These are phyloP conservation scores for Peromyscus polionotus DNA, from an alignment of 2,113 vertebrate genomes.

Conservation along the genomic window DNA sequence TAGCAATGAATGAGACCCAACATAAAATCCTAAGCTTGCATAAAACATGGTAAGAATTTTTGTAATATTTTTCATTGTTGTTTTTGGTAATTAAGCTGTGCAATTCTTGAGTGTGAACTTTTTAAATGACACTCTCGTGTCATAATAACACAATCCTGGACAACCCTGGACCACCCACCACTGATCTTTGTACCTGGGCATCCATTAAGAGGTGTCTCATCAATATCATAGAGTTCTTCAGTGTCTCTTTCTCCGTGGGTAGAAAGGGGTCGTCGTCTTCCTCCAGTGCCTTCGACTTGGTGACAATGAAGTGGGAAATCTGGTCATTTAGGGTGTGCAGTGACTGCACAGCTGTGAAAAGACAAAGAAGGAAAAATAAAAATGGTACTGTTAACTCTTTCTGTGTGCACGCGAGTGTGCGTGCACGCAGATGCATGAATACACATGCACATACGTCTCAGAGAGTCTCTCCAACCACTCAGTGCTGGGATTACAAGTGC, in stretches of 20 bases:
- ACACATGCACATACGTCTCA: not conserved
- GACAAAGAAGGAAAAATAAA: not conserved
- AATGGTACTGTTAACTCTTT: not conserved
- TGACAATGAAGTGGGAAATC: conserved; percentile 94
- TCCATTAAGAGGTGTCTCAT: conserved; percentile 96
- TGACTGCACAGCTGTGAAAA: conserved; percentile 91
- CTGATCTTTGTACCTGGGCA: conserved; percentile 91
- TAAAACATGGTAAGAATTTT: too few relatives aligned
- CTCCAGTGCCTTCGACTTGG: conserved; percentile 90
- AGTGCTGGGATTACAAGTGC: not conserved
- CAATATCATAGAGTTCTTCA: conserved; percentile 93
- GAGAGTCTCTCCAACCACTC: not conserved
- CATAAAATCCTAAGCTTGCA: not conserved
- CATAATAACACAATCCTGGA: too few relatives aligned
- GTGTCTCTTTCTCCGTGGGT: conserved; percentile 91
- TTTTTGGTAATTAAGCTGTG: not conserved
- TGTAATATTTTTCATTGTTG: not conserved
- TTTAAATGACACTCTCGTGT: not conserved
- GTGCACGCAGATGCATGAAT: too few relatives aligned
- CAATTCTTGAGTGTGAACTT: not conserved
- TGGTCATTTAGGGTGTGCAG: conserved; percentile 95
- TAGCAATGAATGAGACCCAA: not conserved
- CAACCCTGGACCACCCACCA: too few relatives aligned
- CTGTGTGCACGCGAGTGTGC: not conserved
- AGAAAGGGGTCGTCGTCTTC: conserved; percentile 89